Evolutionary conservation across 2,113 vertebrate species (phyloP).

Genomic region (Carettochelys insculpta): DNA sequence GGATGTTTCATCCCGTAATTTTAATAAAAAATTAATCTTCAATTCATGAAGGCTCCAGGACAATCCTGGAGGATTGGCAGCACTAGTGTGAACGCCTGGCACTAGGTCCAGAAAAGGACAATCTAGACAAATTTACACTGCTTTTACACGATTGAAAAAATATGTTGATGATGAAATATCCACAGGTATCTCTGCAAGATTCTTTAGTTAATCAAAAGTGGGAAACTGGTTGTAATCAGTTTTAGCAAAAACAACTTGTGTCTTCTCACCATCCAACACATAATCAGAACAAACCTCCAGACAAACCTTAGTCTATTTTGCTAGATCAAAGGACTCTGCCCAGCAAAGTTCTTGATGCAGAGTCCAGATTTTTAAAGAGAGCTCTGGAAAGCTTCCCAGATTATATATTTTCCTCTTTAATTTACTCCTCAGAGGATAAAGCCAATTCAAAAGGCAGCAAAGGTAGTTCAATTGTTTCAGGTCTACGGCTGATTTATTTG

Average conservation of each 20-base stretch:
- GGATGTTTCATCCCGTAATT: no score
- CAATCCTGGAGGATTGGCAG: no score
- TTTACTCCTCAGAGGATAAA: slow-evolving; percentile 59
- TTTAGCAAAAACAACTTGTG: neutral
- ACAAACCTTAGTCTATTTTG: slow-evolving; percentile 22
- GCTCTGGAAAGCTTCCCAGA: slow-evolving; percentile 60
- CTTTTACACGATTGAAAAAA: neutral
- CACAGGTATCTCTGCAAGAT: neutral
- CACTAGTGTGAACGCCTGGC: neutral
- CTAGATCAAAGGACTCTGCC: slow-evolving; percentile 16
- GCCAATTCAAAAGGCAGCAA: slow-evolving; percentile 34
- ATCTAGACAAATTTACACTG: neutral
- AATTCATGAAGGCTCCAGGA: no score
- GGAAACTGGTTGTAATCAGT: neutral
- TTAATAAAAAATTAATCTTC: no score
- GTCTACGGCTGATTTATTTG: slow-evolving; percentile 42
- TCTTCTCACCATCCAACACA: slow-evolving; percentile 31
- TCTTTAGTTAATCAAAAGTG: neutral
- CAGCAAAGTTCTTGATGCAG: slow-evolving; percentile 1
- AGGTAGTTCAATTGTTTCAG: neutral
- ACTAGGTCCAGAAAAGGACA: neutral
- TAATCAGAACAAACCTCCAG: slow-evolving; percentile 42
- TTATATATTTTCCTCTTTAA: slow-evolving; percentile 64
- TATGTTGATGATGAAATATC: neutral
- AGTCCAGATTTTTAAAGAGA: slow-evolving; percentile 55